phyloP scores from a whole-genome alignment of 2,888 invertebrate species.

The Teleiodes luculella region DNA sequence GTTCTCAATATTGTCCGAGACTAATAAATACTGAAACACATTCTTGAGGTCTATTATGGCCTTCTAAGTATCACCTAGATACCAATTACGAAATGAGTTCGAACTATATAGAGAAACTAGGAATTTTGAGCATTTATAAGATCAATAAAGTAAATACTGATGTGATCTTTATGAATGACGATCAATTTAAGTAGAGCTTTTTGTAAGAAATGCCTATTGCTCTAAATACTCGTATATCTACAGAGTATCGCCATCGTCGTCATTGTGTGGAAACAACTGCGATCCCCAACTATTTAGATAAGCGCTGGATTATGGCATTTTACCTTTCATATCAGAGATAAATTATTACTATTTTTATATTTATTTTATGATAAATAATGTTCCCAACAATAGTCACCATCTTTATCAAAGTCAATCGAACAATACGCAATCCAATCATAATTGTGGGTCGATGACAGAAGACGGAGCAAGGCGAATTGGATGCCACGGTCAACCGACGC shows the following conservation, averaged over 20 bases:
- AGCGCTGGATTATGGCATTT: too few species aligned
- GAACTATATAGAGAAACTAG: slow-evolving; percentile 13
- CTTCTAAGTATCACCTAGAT: slow-evolving; percentile 41
- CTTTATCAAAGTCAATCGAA: not conserved
- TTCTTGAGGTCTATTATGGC: slow-evolving; percentile 55
- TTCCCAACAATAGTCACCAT: not conserved
- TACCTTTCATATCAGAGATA: not conserved
- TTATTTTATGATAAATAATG: not conserved
- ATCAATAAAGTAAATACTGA: slow-evolving; percentile 1
- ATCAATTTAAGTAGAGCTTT: not conserved
- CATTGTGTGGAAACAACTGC: too few species aligned
- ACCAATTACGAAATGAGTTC: slow-evolving; percentile 42
- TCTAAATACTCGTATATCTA: not conserved
- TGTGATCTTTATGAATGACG: slow-evolving; percentile 3
- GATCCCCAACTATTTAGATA: too few species aligned
- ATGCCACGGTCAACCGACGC: slow-evolving; percentile 52
- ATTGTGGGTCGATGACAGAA: slow-evolving; percentile 45
- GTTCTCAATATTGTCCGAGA: slow-evolving; percentile 48
- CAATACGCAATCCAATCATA: not conserved
- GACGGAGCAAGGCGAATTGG: slow-evolving; percentile 32
- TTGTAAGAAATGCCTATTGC: slow-evolving; percentile 4
- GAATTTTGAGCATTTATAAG: slow-evolving; percentile 9
- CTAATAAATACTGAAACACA: slow-evolving; percentile 66
- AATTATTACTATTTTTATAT: not conserved
- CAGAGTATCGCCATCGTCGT: too few species aligned